Conservation (phyloP, 2,888 invertebrate species). For the Heliconius cydno region DNA sequence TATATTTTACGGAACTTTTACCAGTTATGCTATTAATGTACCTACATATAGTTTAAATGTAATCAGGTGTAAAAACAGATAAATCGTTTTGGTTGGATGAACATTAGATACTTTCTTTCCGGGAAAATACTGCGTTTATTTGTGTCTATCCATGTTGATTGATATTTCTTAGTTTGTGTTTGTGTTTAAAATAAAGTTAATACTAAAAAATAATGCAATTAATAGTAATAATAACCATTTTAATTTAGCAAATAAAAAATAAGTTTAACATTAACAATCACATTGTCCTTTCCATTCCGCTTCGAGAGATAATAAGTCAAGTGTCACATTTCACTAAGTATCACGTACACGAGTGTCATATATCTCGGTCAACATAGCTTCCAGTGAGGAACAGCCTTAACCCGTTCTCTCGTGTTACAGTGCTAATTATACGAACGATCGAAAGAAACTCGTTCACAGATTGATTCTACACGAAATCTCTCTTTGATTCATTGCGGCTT, state of each 20-base stretch:
- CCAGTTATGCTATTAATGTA: background rate
- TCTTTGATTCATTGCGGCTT: conserved; percentile 38
- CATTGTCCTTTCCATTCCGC: background rate
- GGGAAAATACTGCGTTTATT: background rate
- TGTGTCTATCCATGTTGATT: background rate
- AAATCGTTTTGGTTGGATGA: background rate
- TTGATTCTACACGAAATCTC: conserved; percentile 42
- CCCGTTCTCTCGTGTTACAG: conserved; percentile 36
- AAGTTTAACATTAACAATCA: background rate
- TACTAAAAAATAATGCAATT: too few species aligned
- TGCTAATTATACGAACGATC: conserved; percentile 42
- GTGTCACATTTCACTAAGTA: conserved; percentile 26
- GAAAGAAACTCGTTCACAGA: conserved; percentile 41
- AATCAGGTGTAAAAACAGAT: conserved; percentile 2
- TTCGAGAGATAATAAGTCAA: conserved; percentile 12
- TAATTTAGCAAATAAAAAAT: background rate
- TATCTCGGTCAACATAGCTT: conserved; percentile 36
- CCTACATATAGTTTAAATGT: background rate
- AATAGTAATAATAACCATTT: too few species aligned
- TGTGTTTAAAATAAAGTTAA: background rate
- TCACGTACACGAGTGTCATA: conserved; percentile 31
- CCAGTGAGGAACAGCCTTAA: conserved; percentile 35
- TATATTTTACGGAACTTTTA: background rate
- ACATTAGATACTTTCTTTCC: conserved; percentile 12
- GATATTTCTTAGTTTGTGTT: background rate